phyloP scores from a whole-genome alignment of 2,113 vertebrate species.

The Antechinus flavipes region DNA sequence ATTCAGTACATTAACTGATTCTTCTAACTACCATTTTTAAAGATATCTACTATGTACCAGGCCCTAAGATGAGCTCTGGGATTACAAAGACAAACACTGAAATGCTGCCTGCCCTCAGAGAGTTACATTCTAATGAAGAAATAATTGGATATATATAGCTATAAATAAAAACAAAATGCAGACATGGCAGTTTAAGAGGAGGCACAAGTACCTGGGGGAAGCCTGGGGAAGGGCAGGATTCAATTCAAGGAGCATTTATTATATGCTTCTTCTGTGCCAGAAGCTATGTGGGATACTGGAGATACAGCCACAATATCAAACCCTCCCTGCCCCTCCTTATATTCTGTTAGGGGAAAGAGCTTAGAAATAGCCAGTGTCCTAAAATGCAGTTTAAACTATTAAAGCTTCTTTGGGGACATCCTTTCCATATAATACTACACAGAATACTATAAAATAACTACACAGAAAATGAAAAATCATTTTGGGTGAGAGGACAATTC shows the following conservation, averaged over 20 bases:
- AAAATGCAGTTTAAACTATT: neutral
- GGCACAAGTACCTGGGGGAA: no score
- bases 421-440: neutral
- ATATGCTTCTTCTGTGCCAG: neutral
- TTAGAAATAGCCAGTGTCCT: neutral
- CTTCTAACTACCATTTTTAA: neutral
- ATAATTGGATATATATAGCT: neutral
- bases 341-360: neutral
- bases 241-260: neutral
- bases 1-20: neutral
- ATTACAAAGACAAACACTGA: neutral
- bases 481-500: neutral
- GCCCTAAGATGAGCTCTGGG: neutral
- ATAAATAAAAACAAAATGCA: neutral
- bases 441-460: neutral
- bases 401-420: neutral
- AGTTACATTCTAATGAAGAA: neutral
- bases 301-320: neutral
- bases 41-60: rapidly evolving
- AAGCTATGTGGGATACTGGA: neutral
- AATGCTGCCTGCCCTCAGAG: neutral
- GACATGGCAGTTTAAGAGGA: neutral
- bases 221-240: neutral
- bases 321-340: neutral
- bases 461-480: neutral